Evolutionary conservation across 2,888 invertebrate genomes (phyloP), one percentile per base, ranked within the genome.

Genomic region (Cephus nigrinus): DNA sequence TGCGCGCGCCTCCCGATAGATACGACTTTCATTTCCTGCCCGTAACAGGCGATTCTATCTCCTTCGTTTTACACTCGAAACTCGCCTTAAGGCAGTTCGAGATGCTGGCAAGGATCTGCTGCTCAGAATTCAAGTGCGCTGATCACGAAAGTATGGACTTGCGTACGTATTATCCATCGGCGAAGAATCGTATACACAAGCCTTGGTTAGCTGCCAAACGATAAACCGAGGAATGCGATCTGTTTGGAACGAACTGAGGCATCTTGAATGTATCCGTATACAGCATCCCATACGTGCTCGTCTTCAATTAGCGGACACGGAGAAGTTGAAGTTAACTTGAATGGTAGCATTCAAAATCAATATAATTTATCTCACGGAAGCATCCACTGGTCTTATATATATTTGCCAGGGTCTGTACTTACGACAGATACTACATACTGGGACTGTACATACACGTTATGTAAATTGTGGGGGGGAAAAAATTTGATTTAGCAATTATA

Each of bases 21-120:
- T 85, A 85, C 81, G 82, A 81, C 80, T 82, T 85, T 82, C 85
- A 86, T 86, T 84, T 86, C 84, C 85, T 83, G 81, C 78, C 81
- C 74, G 82, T 86, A 84, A 86, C 83, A 82, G 82, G 83, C 82
- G 55, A 55, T 55, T 55, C 55, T 55, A 55, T 55, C 55, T 55
- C 55, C 55, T 55, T 55, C 55, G 55, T 23, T 55, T 55, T 15
- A 55, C 55, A 55, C 55, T 55, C 23, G 55, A 55, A 55, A 55
- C 23, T 55, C 55, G 23, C 55, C 55, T 55, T 55, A 55, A 55
- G 23, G 55, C 23, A 55, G 15, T 23, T 55, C 23, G 55, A 55
- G 23, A 55, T 55, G 55, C 23, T 23, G 55, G 55, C 55, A 23
- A 55, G 55, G 55, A 55, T 55, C 55, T 55, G 5, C 55, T 55